Evolutionary conservation across 2,113 vertebrate species (phyloP).

Genomic region (Chloroceryle aenea): DNA sequence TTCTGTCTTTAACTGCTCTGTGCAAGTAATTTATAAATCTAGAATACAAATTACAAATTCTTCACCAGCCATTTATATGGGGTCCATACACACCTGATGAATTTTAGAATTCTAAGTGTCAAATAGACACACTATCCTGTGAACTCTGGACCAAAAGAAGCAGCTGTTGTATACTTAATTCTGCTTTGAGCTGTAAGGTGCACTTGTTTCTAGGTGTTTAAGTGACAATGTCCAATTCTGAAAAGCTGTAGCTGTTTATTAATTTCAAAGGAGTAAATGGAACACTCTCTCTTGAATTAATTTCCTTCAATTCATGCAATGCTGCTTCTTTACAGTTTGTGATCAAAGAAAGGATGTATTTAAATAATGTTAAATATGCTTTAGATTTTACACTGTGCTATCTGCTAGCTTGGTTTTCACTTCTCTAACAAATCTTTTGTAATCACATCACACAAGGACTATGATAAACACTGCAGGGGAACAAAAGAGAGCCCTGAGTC

Average conservation of each 20-base stretch:
- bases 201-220: not conserved
- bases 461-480: not conserved
- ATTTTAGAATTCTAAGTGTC: not conserved
- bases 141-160: not conserved
- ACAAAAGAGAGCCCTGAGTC: not conserved
- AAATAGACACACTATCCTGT: not conserved
- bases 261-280: not conserved
- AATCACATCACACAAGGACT: not conserved
- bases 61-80: not conserved
- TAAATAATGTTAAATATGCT: not conserved
- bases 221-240: not conserved
- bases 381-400: not conserved
- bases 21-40: not conserved
- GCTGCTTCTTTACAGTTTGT: not conserved
- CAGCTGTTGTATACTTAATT: not conserved
- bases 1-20: not conserved
- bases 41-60: not conserved
- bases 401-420: not conserved
- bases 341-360: conserved; percentile 1
- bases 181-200: not conserved
- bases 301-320: not conserved
- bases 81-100: too few species aligned
- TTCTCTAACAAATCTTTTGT: not conserved
- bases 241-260: not conserved
- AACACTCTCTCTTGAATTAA: not conserved